Evolutionary conservation across 2,113 vertebrate genomes (phyloP).

Genomic region (Bubalus kerabau): DNA sequence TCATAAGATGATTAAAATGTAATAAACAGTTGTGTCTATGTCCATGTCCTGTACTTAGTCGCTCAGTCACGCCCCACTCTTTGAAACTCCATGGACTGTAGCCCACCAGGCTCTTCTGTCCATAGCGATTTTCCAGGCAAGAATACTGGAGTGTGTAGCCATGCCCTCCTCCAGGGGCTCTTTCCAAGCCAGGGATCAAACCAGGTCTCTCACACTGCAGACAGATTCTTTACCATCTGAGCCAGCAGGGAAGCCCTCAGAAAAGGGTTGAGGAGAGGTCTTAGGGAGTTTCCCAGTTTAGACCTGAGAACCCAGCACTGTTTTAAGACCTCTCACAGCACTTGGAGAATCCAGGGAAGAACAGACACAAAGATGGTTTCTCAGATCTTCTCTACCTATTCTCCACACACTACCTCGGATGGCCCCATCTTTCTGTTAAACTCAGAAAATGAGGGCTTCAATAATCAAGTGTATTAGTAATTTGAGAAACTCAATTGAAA

Average conservation of each 20-base stretch:
- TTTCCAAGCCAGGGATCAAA: not conserved
- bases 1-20: not conserved
- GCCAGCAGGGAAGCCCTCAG: not conserved
- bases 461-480: not conserved
- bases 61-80: not conserved
- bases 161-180: not conserved
- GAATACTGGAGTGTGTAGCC: not conserved
- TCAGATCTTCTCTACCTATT: not conserved
- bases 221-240: not conserved
- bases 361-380: not conserved
- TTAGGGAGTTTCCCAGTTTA: not conserved
- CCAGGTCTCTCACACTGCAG: not conserved
- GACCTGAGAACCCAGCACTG: not conserved
- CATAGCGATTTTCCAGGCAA: not conserved
- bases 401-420: not conserved
- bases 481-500: not conserved
- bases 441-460: conserved; percentile 1
- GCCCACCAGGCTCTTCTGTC: not conserved
- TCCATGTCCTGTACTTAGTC: not conserved
- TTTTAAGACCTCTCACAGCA: not conserved
- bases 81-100: not conserved
- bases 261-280: not conserved
- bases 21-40: not conserved
- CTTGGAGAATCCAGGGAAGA: not conserved
- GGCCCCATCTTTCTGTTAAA: not conserved